phyloP scores from a whole-genome alignment of 2,113 vertebrate species.

The Bombycilla garrulus region DNA sequence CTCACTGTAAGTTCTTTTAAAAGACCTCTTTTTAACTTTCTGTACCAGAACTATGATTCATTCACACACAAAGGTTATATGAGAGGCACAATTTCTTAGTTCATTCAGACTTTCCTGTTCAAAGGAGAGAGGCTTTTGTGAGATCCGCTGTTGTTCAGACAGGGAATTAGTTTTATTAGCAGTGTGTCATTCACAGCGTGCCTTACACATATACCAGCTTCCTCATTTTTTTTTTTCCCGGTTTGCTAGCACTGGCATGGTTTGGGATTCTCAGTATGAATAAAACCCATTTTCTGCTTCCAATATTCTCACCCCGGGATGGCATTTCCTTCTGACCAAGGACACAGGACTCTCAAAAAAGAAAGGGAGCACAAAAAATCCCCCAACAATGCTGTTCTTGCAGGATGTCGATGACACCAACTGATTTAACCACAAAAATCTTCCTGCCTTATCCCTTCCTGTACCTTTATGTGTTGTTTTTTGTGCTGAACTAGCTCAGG shows the following conservation, averaged over 20 bases:
- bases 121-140: slow-evolving; percentile 16
- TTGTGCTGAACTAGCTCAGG: neutral
- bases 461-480: neutral
- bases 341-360: neutral
- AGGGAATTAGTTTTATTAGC: slow-evolving; percentile 48
- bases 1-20: neutral
- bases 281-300: neutral
- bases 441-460: neutral
- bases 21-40: slow-evolving; percentile 10
- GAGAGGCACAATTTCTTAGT: slow-evolving; percentile 4
- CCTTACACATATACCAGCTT: neutral
- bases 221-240: neutral
- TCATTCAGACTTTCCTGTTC: slow-evolving; percentile 41
- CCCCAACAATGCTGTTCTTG: neutral
- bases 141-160: neutral
- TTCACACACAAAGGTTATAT: slow-evolving; percentile 29
- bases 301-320: neutral
- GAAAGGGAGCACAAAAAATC: neutral
- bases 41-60: slow-evolving; percentile 26
- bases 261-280: neutral
- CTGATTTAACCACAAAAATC: neutral
- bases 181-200: slow-evolving; percentile 1
- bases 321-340: slow-evolving; percentile 3
- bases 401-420: neutral
- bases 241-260: neutral